Conservation (phyloP, 1,140 invertebrate species). For the Drosophila ironensis region DNA sequence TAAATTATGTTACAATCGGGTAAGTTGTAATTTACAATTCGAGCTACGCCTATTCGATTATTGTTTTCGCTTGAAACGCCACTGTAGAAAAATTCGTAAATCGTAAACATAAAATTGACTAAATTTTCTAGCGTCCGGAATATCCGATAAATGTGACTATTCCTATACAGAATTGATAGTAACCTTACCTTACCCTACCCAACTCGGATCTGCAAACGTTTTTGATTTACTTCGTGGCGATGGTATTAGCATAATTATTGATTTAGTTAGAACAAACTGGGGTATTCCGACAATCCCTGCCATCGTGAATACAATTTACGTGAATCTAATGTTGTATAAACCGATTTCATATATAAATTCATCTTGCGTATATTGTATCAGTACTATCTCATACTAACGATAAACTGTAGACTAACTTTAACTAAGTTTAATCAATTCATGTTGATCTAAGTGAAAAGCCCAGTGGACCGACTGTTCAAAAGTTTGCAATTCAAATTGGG, state of each 20-base stretch:
- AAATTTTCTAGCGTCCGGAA: slow-evolving; percentile 10
- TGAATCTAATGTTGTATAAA: slow-evolving; percentile 52
- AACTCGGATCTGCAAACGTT: slow-evolving; percentile 8
- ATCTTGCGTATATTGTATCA: slow-evolving; percentile 72
- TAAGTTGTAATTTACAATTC: slow-evolving; percentile 37
- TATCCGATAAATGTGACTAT: slow-evolving; percentile 7
- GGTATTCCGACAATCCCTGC: slow-evolving; percentile 2
- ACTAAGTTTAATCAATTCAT: slow-evolving; percentile 50
- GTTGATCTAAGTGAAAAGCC: slow-evolving; percentile 37
- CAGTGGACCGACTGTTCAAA: slow-evolving; percentile 20
- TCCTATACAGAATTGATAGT: slow-evolving; percentile 19
- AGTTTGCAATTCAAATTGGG: not conserved
- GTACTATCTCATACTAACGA: slow-evolving; percentile 74
- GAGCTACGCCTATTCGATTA: slow-evolving; percentile 48
- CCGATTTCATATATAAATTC: slow-evolving; percentile 72
- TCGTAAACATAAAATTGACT: slow-evolving; percentile 51
- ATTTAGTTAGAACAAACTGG: slow-evolving; percentile 38
- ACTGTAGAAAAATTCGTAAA: slow-evolving; percentile 60
- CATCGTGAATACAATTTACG: slow-evolving; percentile 16
- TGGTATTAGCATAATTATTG: slow-evolving; percentile 45
- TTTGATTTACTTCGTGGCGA: slow-evolving; percentile 37
- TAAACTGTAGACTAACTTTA: slow-evolving; percentile 55
- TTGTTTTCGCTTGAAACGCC: slow-evolving; percentile 67
- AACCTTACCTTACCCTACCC: not conserved
- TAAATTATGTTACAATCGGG: slow-evolving; percentile 39